A percentile compares a stretch with the other conserved stretches of the same genome.
Evolutionary conservation across 2,888 invertebrate genomes (phyloP).

Genomic region (Brachyopa scutellaris): DNA sequence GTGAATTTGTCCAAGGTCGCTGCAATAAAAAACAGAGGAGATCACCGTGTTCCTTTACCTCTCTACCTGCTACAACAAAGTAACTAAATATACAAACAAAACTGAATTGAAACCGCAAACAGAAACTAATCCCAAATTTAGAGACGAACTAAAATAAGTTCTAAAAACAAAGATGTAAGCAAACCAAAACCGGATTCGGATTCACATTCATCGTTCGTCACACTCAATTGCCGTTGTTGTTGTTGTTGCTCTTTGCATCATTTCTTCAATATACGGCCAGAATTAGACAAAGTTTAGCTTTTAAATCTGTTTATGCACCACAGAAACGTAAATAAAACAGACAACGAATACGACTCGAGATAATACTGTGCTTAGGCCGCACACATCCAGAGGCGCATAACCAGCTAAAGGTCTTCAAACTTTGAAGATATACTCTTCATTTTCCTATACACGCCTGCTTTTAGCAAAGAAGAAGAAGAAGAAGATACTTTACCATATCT

Average conservation of each 20-base stretch:
- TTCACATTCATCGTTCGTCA: constrained; percentile 53
- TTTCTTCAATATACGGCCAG: constrained; percentile 15
- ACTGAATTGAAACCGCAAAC: neutral
- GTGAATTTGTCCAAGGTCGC: constrained; percentile 54
- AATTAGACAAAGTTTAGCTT: constrained; percentile 64
- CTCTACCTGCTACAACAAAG: constrained; percentile 55
- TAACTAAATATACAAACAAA: constrained; percentile 32
- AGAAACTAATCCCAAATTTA: constrained; percentile 40
- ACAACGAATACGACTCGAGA: constrained; percentile 25
- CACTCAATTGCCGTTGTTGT: constrained; percentile 36
- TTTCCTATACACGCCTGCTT: neutral
- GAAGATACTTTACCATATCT: constrained; percentile 30
- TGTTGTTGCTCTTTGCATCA: constrained; percentile 35
- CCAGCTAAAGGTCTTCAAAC: constrained; percentile 66
- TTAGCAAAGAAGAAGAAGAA: constrained; percentile 9
- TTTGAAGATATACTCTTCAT: constrained; percentile 16
- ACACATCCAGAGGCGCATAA: neutral
- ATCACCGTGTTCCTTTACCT: constrained; percentile 15
- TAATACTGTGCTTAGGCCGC: constrained; percentile 34
- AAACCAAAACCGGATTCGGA: constrained; percentile 63
- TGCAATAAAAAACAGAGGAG: constrained; percentile 34
- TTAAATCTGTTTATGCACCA: constrained; percentile 52
- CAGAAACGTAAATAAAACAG: constrained; percentile 39
- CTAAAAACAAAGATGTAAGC: constrained; percentile 46
- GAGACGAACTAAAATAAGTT: constrained; percentile 18